Percentiles rank a stretch among this genome's conserved stretches.
Evolutionary conservation across 2,113 vertebrate species (phyloP).

Genomic region (Labeo catla): DNA sequence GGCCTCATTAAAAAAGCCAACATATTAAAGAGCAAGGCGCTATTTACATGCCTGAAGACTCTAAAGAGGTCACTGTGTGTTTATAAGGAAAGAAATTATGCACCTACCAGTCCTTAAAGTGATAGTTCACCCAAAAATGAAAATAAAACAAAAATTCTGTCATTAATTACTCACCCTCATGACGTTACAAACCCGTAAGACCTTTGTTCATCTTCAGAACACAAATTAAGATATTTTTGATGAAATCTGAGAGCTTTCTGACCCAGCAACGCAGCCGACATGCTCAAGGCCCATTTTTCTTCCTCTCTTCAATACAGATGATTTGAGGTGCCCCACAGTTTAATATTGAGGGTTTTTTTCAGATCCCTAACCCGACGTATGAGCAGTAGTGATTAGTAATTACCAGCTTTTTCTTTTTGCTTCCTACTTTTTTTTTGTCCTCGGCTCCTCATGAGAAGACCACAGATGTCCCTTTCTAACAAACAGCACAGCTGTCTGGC

Average conservation of each 20-base stretch:
- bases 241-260: no score
- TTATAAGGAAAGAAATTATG: no score
- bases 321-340: constrained; percentile 35
- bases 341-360: background rate
- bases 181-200: no score
- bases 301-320: background rate
- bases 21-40: constrained; percentile 5
- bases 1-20: background rate
- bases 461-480: constrained; percentile 51
- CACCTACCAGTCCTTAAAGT: background rate
- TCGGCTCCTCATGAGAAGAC: background rate
- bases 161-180: no score
- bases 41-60: background rate
- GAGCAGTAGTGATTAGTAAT: constrained; percentile 4
- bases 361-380: background rate
- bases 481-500: constrained; percentile 32
- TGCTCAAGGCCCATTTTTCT: no score
- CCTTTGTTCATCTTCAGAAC: no score
- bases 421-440: background rate
- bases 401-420: constrained; percentile 30
- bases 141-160: no score
- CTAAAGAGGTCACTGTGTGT: background rate
- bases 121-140: no score
- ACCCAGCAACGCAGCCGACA: no score
- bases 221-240: no score